phyloP scores from a whole-genome alignment of 92 coral and sea anemone genomes.

The Umimayanthus chanpuru region DNA sequence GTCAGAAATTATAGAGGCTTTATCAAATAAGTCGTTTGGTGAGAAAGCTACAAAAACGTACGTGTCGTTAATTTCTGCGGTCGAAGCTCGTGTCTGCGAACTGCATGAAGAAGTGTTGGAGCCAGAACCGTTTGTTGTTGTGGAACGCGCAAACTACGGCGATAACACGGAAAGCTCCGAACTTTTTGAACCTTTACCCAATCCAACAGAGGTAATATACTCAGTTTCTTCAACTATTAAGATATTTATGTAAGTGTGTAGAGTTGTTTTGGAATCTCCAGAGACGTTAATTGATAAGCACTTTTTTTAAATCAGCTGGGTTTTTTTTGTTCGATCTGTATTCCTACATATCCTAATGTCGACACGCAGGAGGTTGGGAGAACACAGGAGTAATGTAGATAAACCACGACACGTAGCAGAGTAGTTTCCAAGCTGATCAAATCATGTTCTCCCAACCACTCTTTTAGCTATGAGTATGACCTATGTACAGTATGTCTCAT shows the following conservation, averaged over 20 bases:
- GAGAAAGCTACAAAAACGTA: neutral
- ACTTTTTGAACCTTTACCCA: neutral
- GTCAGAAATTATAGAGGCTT: neutral
- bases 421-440: too few species aligned
- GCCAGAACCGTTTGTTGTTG: neutral
- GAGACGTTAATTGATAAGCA: too few species aligned
- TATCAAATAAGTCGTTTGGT: conserved; percentile 4
- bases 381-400: too few species aligned
- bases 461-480: too few species aligned
- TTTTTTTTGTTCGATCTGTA: too few species aligned
- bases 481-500: too few species aligned
- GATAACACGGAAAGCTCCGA: neutral
- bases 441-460: too few species aligned
- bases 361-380: too few species aligned
- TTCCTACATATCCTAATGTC: too few species aligned
- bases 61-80: neutral
- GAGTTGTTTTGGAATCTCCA: too few species aligned
- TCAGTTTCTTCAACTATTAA: neutral
- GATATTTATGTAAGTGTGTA: neutral
- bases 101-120: conserved; percentile 4
- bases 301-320: too few species aligned
- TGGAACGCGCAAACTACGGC: neutral
- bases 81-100: neutral
- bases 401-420: too few species aligned
- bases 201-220: neutral